A percentile compares a stretch with the other conserved stretches of the same genome.
These are phyloP conservation scores for Podarcis siculus DNA, from an alignment of 2,797 vertebrate species.

Conservation along the genomic window DNA sequence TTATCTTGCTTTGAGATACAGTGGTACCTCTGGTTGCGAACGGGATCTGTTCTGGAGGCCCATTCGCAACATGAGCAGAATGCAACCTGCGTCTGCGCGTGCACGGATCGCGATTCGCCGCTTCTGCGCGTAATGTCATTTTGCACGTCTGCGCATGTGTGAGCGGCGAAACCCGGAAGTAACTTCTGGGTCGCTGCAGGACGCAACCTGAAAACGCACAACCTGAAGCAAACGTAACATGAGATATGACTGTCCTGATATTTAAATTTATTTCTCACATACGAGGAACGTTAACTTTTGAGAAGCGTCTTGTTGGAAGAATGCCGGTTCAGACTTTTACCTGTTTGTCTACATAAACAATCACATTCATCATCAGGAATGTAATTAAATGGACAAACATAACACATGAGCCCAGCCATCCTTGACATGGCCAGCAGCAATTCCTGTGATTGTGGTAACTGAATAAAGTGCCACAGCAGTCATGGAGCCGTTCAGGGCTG, in stretches of 20 bases:
- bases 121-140: no score
- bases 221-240: no score
- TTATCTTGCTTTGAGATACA: slow-evolving; percentile 36
- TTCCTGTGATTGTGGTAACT: background rate
- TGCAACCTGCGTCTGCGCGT: no score
- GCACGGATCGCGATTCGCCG: no score
- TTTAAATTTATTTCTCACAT: slow-evolving; percentile 28
- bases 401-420: background rate
- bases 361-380: background rate
- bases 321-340: background rate
- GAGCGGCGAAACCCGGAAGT: no score
- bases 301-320: slow-evolving; percentile 35
- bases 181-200: no score
- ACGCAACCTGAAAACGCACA: no score
- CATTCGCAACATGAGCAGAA: no score
- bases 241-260: background rate
- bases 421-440: no score
- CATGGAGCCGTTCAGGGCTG: background rate
- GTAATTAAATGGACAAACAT: background rate
- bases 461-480: background rate
- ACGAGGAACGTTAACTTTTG: slow-evolving; percentile 56
- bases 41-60: no score
- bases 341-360: background rate
- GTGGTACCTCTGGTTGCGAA: no score
- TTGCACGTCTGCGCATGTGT: no score